These are phyloP conservation scores for Bombus cullumanus DNA, from an alignment of 1,140 invertebrate species.

Conservation along the genomic window DNA sequence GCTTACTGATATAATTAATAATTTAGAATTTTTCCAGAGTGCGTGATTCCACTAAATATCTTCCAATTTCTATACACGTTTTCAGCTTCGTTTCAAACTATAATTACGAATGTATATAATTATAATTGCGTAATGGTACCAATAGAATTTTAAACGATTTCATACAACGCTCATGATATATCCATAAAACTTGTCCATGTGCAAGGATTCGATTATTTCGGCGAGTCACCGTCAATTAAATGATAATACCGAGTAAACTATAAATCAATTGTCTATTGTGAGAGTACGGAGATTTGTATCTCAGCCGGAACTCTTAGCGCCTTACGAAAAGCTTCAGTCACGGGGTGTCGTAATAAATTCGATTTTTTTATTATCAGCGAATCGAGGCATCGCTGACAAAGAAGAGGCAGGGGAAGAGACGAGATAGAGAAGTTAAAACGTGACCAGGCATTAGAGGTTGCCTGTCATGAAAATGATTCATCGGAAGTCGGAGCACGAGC, in stretches of 20 bases:
- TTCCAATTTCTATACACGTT: too few relatives aligned
- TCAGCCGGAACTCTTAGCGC: not conserved
- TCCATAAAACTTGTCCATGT: too few relatives aligned
- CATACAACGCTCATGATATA: too few relatives aligned
- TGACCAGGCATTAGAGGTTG: conserved; percentile 63
- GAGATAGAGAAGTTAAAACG: conserved; percentile 61
- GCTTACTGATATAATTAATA: too few relatives aligned
- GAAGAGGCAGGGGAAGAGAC: not conserved
- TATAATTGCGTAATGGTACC: too few relatives aligned
- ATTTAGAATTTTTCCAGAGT: too few relatives aligned
- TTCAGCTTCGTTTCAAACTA: too few relatives aligned
- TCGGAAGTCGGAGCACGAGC: conserved; percentile 53
- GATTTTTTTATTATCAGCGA: conserved; percentile 49
- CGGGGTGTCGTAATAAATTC: conserved; percentile 63
- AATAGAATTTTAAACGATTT: too few relatives aligned
- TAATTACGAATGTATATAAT: too few relatives aligned
- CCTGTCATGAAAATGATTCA: conserved; percentile 71
- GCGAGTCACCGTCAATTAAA: not conserved
- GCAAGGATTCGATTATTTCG: not conserved
- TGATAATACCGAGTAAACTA: not conserved
- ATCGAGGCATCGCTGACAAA: conserved; percentile 33
- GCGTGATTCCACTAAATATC: too few relatives aligned
- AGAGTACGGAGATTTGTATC: not conserved
- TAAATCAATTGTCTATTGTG: not conserved
- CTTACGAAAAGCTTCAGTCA: conserved; percentile 48